Base-by-base conservation (phyloP, 2,113 vertebrate genomes). In the Myiozetetes cayanensis region DNA sequence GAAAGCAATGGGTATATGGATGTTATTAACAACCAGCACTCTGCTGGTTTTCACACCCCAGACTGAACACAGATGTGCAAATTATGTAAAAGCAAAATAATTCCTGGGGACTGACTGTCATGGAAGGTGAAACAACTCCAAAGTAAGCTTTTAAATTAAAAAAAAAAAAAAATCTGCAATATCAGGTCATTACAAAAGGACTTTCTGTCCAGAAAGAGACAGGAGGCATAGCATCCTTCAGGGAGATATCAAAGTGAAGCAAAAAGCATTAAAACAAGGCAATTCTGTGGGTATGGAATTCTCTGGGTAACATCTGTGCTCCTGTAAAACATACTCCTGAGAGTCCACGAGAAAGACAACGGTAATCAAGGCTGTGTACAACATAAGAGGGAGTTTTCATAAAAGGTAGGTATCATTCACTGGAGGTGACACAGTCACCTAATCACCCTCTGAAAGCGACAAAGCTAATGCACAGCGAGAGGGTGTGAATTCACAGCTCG, bases 171-270 rank as follows among this genome's bases (percentile, higher is more conserved):
- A 3, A 21, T 25, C 43, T 33, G 30, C 43, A 66, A 13, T 81
- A 59, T 55, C 68, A 86, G n/a, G 41, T 25, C 44, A 52, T 65
- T 63, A 46, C 43, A 84, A 77, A 75, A n/a, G 67, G 55, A 91
- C 63, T 76, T 83, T 37, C 41, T 89, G 19, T 55, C 80, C 61
- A 52, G 52, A 87, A 76, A 59, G 47, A 91, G 65, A 50, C 4
- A 67, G 55, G 20, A 41, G 30, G n/a, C 33, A 43, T 22, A 72
- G 24, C 20, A 75, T 53, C 46, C 87, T 94, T 91, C 2, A 2
- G 89, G 89, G 86, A 95, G 77, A 79, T 71, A 80, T 15, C 53
- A 43, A 84, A 75, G 58, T 18, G 35, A 78, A 89, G 68, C 44
- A 83, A 86, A 77, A 91, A 81, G 35, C 67, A 52, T 61, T 55